These are phyloP conservation scores for Chalcosyrphus nemorum DNA, from an alignment of 2,888 invertebrate genomes.

Conservation along the genomic window DNA sequence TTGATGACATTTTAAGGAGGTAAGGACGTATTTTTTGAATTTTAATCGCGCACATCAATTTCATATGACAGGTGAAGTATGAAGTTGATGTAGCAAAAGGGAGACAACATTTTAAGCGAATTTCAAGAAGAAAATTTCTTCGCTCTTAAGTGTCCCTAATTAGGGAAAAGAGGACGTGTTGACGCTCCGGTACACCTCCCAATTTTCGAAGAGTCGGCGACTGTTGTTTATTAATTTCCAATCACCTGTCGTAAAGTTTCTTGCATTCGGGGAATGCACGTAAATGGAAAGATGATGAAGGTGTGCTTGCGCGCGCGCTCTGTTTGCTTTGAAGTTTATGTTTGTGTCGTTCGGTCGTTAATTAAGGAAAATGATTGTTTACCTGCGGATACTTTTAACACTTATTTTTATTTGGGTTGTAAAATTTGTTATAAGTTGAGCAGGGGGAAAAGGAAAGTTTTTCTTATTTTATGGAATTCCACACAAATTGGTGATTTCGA, in stretches of 20 bases:
- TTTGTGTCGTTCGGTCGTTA: conserved; percentile 56
- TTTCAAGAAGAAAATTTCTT: conserved; percentile 26
- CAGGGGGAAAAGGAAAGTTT: neutral
- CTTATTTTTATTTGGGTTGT: conserved; percentile 14
- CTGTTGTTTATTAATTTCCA: conserved; percentile 55
- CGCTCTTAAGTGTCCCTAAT: conserved; percentile 46
- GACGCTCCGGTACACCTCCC: conserved; percentile 31
- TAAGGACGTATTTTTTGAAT: conserved; percentile 50
- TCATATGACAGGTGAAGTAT: conserved; percentile 58
- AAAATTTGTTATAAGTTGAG: neutral
- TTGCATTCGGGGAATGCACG: conserved; percentile 7
- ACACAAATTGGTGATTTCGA: neutral
- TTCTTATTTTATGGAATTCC: no score
- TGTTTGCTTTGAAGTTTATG: conserved; percentile 54
- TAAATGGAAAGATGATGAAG: conserved; percentile 2
- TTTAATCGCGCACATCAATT: conserved; percentile 56
- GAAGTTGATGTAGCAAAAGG: conserved; percentile 16
- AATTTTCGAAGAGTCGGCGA: neutral
- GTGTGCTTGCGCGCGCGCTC: neutral
- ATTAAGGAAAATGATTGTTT: conserved; percentile 55
- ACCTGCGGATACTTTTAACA: conserved; percentile 12
- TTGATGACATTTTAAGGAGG: conserved; percentile 20
- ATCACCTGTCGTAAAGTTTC: conserved; percentile 62
- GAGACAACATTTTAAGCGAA: conserved; percentile 18
- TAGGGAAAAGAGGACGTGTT: conserved; percentile 16